Conservation (phyloP, 2,113 vertebrate species). For the Brachyistius frenatus region DNA sequence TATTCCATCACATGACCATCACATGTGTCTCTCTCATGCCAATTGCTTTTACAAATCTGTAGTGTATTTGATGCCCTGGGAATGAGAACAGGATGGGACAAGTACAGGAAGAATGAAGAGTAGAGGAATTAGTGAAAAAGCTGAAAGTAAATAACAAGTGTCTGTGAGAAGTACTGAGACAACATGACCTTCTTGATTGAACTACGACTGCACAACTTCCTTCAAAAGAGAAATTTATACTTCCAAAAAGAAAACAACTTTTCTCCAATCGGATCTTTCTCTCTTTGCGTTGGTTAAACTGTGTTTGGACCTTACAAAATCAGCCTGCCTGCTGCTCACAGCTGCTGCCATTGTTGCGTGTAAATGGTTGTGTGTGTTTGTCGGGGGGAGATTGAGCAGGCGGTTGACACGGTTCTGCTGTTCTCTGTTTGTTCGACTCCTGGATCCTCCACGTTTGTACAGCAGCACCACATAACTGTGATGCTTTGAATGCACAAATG, state of each 20-base stretch:
- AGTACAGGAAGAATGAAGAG: conserved; percentile 25
- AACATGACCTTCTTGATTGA: background rate
- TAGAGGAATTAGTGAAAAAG: conserved; percentile 48
- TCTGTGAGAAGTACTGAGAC: background rate
- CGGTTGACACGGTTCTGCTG: conserved; percentile 2
- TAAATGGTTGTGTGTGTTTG: background rate
- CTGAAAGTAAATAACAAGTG: conserved; percentile 27
- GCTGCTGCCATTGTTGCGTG: conserved; percentile 5
- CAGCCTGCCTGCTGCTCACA: background rate
- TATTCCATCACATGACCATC: too few species aligned
- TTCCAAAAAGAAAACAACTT: background rate
- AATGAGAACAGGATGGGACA: background rate
- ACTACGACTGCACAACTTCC: background rate
- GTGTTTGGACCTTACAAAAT: conserved; percentile 6
- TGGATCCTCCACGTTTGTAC: background rate
- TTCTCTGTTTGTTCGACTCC: conserved; percentile 2
- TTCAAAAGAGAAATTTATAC: background rate
- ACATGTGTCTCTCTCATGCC: too few species aligned
- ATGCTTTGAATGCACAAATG: background rate
- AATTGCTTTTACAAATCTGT: too few species aligned
- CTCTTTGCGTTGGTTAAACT: background rate
- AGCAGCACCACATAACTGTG: too few species aligned
- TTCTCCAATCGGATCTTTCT: background rate
- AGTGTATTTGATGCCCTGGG: too few species aligned
- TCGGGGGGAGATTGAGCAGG: background rate